Conservation (phyloP, 2,113 vertebrate genomes). For the Glaucomys volans region DNA sequence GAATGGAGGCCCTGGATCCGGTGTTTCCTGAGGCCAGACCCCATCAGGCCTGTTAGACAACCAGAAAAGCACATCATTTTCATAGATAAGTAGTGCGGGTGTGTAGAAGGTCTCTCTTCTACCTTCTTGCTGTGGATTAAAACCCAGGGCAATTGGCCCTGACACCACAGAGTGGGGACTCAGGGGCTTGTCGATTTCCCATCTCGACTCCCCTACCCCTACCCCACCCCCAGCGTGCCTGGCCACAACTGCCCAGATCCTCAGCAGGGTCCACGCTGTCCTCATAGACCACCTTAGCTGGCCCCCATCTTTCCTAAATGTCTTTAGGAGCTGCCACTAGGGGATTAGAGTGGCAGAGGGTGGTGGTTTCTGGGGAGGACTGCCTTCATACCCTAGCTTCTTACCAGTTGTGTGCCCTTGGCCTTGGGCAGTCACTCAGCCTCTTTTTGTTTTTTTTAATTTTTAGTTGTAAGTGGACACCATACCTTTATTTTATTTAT, state of each 20-base stretch:
- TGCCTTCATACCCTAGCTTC: not conserved
- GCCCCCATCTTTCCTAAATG: not conserved
- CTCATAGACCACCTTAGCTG: not conserved
- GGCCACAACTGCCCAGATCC: not conserved
- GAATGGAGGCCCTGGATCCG: not conserved
- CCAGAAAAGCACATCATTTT: not conserved
- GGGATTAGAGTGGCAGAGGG: not conserved
- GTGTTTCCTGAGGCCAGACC: conserved; percentile 24
- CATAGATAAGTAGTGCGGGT: not conserved
- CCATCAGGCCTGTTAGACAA: not conserved
- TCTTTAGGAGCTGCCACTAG: not conserved
- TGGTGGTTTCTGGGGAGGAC: not conserved
- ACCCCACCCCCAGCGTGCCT: too few relatives aligned
- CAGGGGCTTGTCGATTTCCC: not conserved
- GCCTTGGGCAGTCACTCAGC: not conserved
- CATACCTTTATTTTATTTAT: too few relatives aligned
- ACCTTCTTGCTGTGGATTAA: not conserved
- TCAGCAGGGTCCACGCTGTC: not conserved
- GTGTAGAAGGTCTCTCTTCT: not conserved
- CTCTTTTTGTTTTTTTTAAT: not conserved
- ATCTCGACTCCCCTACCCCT: not conserved
- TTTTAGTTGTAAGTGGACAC: too few relatives aligned
- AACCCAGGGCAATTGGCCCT: not conserved
- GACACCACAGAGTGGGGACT: not conserved
- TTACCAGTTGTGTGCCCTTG: not conserved